Evolutionary conservation across 2,888 invertebrate genomes (phyloP).

Genomic region (Vannuccia rotundouncinata): DNA sequence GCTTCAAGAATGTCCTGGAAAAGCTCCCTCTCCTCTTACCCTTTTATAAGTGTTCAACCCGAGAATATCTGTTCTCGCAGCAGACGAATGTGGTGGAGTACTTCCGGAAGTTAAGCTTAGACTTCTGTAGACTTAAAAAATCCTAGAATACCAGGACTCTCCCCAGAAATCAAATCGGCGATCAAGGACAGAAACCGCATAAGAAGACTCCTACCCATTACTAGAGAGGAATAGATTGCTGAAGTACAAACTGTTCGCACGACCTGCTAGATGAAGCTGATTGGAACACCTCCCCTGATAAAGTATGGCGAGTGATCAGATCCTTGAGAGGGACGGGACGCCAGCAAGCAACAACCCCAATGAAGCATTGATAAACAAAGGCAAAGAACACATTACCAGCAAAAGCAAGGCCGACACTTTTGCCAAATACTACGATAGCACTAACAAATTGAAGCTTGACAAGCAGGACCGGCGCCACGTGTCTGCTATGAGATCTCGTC

Average conservation of each 20-base stretch:
- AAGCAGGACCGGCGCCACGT: conserved; percentile 6
- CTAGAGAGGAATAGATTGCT: conserved; percentile 1
- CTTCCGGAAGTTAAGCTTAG: no score
- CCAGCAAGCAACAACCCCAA: conserved; percentile 15
- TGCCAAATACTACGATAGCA: conserved; percentile 9
- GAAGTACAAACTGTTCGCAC: conserved; percentile 15
- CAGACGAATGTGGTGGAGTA: no score
- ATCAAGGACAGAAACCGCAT: neutral
- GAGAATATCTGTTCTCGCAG: no score
- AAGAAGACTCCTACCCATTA: neutral
- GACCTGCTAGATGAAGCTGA: neutral
- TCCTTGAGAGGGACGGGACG: neutral
- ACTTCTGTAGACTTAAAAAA: no score
- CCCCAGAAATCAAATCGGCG: neutral
- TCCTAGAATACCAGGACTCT: conserved; percentile 3
- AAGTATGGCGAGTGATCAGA: conserved; percentile 11
- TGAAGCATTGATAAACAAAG: conserved; percentile 5
- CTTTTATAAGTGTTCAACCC: no score
- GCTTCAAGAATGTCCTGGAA: no score
- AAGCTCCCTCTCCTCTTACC: no score
- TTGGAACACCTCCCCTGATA: conserved; percentile 11
- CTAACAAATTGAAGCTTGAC: conserved; percentile 1
- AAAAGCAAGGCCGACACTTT: conserved; percentile 6
- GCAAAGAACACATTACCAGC: conserved; percentile 19
- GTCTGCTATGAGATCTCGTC: neutral